Evolutionary conservation across 1,140 invertebrate genomes (phyloP).

Genomic region (Parasteatoda tepidariorum): DNA sequence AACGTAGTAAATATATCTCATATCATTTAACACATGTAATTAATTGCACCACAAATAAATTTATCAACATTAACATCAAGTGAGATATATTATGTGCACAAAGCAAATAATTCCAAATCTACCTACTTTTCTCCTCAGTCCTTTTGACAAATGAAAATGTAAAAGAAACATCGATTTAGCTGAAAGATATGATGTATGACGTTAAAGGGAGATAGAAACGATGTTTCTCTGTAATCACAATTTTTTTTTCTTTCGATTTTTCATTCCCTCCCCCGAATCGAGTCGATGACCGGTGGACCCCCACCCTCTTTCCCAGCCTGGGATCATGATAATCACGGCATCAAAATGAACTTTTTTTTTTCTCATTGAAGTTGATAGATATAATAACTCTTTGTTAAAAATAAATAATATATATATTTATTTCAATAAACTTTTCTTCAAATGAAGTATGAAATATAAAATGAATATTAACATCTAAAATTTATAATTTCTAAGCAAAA

Average conservation of each 20-base stretch:
- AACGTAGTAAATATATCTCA: background rate
- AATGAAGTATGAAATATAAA: background rate
- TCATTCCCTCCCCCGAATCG: background rate
- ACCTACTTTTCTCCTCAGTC: background rate
- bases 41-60: background rate
- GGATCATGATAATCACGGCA: background rate
- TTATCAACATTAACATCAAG: no score
- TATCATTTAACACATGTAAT: background rate
- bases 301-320: background rate
- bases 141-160: background rate
- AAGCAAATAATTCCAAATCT: background rate
- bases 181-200: background rate
- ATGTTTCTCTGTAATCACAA: background rate
- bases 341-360: background rate
- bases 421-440: background rate
- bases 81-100: background rate
- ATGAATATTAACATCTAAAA: background rate
- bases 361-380: background rate
- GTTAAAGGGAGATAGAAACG: background rate
- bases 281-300: background rate
- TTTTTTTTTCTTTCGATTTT: background rate
- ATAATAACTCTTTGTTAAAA: no score
- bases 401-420: background rate
- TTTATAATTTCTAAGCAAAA: background rate
- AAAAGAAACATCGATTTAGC: background rate